Conservation (phyloP, 2,888 invertebrate species). For the Adineta ricciae region DNA sequence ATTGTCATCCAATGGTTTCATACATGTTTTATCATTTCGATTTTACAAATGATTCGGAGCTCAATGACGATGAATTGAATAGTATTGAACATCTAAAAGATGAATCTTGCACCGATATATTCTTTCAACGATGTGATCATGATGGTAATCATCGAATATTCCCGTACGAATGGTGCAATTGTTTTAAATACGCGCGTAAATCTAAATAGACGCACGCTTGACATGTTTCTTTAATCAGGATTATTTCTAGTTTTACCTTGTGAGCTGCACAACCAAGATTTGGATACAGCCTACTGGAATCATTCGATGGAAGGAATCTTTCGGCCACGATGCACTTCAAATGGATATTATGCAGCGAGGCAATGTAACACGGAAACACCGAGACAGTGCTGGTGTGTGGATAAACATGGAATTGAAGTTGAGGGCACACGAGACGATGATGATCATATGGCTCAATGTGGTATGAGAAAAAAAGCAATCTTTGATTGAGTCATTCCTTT, state of each 20-base stretch:
- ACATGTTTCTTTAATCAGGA: neutral
- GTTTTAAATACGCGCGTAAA: neutral
- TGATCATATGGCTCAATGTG: neutral
- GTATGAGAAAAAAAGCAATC: neutral
- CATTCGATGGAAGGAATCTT: neutral
- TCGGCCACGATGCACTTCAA: neutral
- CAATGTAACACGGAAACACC: neutral
- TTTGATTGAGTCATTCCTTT: neutral
- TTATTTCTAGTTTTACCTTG: neutral
- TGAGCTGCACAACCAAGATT: neutral
- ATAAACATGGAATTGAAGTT: slow-evolving; percentile 9
- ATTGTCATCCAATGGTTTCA: neutral
- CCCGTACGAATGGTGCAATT: neutral
- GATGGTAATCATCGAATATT: neutral
- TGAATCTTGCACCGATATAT: neutral
- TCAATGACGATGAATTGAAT: neutral
- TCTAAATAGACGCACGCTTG: neutral
- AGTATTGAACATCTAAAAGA: slow-evolving; percentile 9
- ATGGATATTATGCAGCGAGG: neutral
- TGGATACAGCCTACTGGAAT: neutral
- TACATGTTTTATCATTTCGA: neutral
- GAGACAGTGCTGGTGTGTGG: neutral
- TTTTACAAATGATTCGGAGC: neutral
- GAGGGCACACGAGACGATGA: neutral
- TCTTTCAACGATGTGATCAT: neutral